These are phyloP conservation scores for Entosphenus tridentatus DNA, from an alignment of 2,113 vertebrate species.

Conservation along the genomic window DNA sequence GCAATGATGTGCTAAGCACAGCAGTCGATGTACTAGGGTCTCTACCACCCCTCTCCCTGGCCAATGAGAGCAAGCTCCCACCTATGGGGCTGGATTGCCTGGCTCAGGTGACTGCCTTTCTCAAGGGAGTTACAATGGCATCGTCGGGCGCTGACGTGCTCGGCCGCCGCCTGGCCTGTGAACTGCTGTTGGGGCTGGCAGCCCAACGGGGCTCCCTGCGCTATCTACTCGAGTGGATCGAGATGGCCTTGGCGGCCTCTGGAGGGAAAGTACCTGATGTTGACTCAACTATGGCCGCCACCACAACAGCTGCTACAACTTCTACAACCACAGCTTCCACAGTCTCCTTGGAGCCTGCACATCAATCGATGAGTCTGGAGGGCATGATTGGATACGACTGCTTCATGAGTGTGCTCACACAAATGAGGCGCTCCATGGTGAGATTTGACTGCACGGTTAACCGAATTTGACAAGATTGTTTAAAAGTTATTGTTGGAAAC, in stretches of 20 bases:
- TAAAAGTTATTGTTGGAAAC: too few relatives aligned
- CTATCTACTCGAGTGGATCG: slow-evolving; percentile 67
- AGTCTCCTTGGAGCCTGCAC: slow-evolving; percentile 40
- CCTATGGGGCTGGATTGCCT: slow-evolving; percentile 92
- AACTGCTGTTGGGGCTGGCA: slow-evolving; percentile 68
- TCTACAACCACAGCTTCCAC: too few relatives aligned
- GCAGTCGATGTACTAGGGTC: slow-evolving; percentile 81
- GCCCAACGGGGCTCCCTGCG: slow-evolving; percentile 70
- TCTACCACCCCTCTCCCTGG: slow-evolving; percentile 59
- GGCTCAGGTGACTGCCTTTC: slow-evolving; percentile 72
- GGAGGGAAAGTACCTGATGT: slow-evolving; percentile 20
- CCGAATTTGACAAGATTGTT: too few relatives aligned
- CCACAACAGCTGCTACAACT: not conserved
- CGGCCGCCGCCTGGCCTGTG: slow-evolving; percentile 64
- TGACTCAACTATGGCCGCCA: not conserved
- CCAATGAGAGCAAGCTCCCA: slow-evolving; percentile 88
- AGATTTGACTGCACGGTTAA: slow-evolving; percentile 13
- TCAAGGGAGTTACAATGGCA: slow-evolving; percentile 83
- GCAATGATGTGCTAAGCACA: slow-evolving; percentile 74
- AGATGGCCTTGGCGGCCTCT: slow-evolving; percentile 75
- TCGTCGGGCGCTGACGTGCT: slow-evolving; percentile 77
- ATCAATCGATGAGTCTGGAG: slow-evolving; percentile 35
- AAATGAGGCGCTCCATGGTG: slow-evolving; percentile 93
- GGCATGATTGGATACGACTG: slow-evolving; percentile 85
- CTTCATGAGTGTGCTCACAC: slow-evolving; percentile 81